Percentiles rank a stretch among this genome's conserved stretches.
phyloP scores from a whole-genome alignment of 2,797 vertebrate species.

The Tragelaphus oryx region DNA sequence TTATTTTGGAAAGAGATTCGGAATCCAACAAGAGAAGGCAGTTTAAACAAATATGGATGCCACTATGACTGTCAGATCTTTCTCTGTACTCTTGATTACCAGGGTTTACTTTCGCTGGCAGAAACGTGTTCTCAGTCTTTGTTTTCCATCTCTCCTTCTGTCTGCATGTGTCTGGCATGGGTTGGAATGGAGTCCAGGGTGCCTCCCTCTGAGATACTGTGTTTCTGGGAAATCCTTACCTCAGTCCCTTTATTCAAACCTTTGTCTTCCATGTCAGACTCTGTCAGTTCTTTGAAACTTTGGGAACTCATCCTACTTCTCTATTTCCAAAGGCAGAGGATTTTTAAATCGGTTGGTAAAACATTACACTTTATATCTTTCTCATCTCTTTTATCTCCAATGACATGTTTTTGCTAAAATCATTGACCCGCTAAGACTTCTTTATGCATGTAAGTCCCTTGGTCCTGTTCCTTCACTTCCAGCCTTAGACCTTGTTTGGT shows the following conservation, averaged over 20 bases:
- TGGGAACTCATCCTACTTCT: not conserved
- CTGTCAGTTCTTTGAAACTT: not conserved
- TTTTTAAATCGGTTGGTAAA: not conserved
- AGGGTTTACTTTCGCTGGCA: not conserved
- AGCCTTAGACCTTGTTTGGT: not conserved
- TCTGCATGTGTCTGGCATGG: not conserved
- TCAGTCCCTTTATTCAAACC: not conserved
- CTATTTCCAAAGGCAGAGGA: not conserved
- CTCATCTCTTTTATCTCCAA: not conserved
- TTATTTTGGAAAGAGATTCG: slow-evolving; percentile 53
- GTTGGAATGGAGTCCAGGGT: not conserved
- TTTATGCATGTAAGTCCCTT: not conserved
- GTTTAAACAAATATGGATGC: slow-evolving; percentile 7
- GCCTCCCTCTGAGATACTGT: not conserved
- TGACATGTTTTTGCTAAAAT: not conserved
- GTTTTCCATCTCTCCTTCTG: not conserved
- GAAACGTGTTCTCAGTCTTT: not conserved
- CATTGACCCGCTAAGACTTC: not conserved
- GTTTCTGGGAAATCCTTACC: not conserved
- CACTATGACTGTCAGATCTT: not conserved
- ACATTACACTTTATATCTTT: not conserved
- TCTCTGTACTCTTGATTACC: not conserved
- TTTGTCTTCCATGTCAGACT: not conserved
- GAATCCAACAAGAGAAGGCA: slow-evolving; percentile 34
- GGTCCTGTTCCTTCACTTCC: not conserved